Evolutionary conservation across 1,140 invertebrate genomes (phyloP).

Genomic region (Globodera ellingtonae): DNA sequence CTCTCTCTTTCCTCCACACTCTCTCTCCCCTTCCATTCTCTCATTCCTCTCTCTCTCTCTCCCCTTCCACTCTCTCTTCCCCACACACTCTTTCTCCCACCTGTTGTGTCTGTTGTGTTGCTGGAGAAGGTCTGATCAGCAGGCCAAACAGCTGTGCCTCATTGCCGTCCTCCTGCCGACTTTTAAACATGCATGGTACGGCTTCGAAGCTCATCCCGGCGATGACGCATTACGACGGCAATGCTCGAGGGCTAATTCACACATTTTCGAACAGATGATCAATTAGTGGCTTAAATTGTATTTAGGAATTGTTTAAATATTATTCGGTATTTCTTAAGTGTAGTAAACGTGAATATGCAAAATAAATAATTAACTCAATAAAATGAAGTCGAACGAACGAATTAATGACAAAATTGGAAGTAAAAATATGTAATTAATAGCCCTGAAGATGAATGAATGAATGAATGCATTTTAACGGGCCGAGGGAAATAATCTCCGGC

Average conservation of each 20-base stretch:
- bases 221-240: not conserved
- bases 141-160: constrained; percentile 46
- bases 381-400: not conserved
- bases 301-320: not conserved
- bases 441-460: too few relatives aligned
- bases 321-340: not conserved
- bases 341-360: not conserved
- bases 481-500: too few relatives aligned
- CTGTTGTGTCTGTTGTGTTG: not conserved
- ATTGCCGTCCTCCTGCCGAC: constrained; percentile 41
- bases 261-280: not conserved
- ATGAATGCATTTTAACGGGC: too few relatives aligned
- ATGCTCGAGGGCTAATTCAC: not conserved
- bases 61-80: not conserved
- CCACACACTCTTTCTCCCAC: not conserved
- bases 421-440: too few relatives aligned
- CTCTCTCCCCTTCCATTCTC: not conserved
- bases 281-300: not conserved
- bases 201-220: constrained; percentile 48
- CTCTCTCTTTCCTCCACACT: not conserved
- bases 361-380: not conserved
- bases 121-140: constrained; percentile 37
- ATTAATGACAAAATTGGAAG: too few relatives aligned
- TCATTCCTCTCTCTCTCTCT: not conserved
- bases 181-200: constrained; percentile 47